A percentile compares a stretch with the other conserved stretches of the same genome.
Evolutionary conservation across 2,113 vertebrate species (phyloP).

Genomic region (Odontesthes bonariensis): DNA sequence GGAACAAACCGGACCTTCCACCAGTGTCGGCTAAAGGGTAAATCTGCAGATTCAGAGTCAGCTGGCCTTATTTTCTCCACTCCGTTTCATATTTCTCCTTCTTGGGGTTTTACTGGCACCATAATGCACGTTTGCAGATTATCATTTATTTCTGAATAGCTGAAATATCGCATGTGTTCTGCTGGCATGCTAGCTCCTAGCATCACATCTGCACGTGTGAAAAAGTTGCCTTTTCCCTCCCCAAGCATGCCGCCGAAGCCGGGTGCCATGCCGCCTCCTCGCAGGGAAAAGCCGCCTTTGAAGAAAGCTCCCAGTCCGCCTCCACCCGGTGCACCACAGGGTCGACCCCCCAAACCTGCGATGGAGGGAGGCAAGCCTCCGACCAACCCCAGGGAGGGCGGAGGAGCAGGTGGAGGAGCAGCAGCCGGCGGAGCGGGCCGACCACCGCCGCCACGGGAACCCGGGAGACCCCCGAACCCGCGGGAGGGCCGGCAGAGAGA

Average conservation of each 20-base stretch:
- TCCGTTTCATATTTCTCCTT: no score
- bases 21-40: slow-evolving; percentile 87
- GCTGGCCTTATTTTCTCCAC: no score
- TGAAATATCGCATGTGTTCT: background rate
- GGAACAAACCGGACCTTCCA: slow-evolving; percentile 88
- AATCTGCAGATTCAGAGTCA: background rate
- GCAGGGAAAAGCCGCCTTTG: slow-evolving; percentile 88
- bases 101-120: background rate
- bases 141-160: background rate
- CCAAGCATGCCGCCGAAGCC: slow-evolving; percentile 71
- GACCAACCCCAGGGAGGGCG: slow-evolving; percentile 68
- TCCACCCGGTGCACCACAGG: slow-evolving; percentile 65
- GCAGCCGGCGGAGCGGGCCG: slow-evolving; percentile 58
- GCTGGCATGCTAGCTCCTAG: background rate
- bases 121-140: background rate
- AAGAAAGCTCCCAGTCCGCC: slow-evolving; percentile 89
- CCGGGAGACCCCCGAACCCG: slow-evolving; percentile 84
- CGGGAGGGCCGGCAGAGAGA: slow-evolving; percentile 92
- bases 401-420: background rate
- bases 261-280: slow-evolving; percentile 69
- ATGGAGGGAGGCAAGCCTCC: slow-evolving; percentile 86
- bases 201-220: slow-evolving; percentile 27
- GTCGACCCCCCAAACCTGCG: slow-evolving; percentile 79
- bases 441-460: slow-evolving; percentile 62
- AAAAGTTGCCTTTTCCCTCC: slow-evolving; percentile 27